These are phyloP conservation scores for Drosophila colorata DNA, from an alignment of 2,888 invertebrate species.

Conservation along the genomic window DNA sequence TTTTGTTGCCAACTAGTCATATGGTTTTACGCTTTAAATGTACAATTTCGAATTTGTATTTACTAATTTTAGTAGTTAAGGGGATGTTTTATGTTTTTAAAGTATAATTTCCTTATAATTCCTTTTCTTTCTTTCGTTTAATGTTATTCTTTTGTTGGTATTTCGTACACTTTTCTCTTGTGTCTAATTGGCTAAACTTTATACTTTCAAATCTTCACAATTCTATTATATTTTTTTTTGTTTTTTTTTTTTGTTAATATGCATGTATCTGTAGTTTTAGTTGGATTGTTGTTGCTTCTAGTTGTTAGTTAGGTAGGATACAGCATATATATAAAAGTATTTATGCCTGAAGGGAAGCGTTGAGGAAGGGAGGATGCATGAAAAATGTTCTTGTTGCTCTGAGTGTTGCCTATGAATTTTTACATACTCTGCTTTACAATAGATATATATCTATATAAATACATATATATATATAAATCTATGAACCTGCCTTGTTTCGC, in stretches of 20 bases:
- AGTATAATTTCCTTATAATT: slow-evolving; percentile 66
- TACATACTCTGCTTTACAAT: slow-evolving; percentile 68
- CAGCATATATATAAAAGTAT: slow-evolving; percentile 5
- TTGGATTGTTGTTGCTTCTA: slow-evolving; percentile 23
- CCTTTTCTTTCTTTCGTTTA: slow-evolving; percentile 38
- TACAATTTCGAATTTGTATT: slow-evolving; percentile 79
- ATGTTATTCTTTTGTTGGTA: slow-evolving; percentile 50
- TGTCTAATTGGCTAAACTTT: slow-evolving; percentile 78
- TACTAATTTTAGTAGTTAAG: slow-evolving; percentile 76
- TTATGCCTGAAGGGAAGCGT: slow-evolving; percentile 10
- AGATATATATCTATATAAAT: slow-evolving; percentile 57
- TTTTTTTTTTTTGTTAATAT: slow-evolving; percentile 53
- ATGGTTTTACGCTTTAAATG: slow-evolving; percentile 59
- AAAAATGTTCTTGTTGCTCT: slow-evolving; percentile 48
- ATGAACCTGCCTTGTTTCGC: slow-evolving; percentile 52
- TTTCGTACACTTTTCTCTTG: slow-evolving; percentile 60
- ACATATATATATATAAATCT: slow-evolving; percentile 57
- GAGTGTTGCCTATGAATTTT: slow-evolving; percentile 58
- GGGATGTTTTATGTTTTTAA: slow-evolving; percentile 57
- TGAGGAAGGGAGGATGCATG: slow-evolving; percentile 44
- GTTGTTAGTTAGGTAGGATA: slow-evolving; percentile 34
- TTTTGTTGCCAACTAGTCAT: slow-evolving; percentile 23
- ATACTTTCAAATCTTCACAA: slow-evolving; percentile 69
- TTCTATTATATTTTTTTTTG: slow-evolving; percentile 51
- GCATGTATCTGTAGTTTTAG: slow-evolving; percentile 50